These are phyloP conservation scores for Drosophila burlai DNA, from an alignment of 1,140 invertebrate species.

Conservation along the genomic window DNA sequence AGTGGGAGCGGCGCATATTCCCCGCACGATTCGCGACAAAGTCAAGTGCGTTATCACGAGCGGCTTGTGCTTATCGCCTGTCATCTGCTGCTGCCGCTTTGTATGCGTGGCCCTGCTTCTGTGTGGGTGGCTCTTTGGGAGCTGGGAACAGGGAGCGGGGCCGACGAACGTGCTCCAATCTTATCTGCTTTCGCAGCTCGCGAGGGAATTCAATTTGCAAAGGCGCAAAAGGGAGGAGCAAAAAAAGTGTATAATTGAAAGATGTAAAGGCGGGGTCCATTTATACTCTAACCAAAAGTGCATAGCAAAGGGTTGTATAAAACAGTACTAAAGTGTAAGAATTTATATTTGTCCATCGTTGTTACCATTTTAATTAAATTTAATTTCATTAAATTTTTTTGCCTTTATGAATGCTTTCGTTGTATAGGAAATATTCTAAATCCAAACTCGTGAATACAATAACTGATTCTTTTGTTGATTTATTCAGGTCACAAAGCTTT, in stretches of 20 bases:
- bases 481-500: background rate
- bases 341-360: background rate
- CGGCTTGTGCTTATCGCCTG: slow-evolving; percentile 63
- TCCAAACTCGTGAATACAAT: background rate
- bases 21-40: slow-evolving; percentile 36
- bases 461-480: background rate
- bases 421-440: background rate
- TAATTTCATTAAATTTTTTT: no score
- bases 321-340: background rate
- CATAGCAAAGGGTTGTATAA: background rate
- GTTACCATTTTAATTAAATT: background rate
- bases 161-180: slow-evolving; percentile 48
- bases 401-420: background rate
- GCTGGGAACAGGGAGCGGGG: slow-evolving; percentile 18
- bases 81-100: slow-evolving; percentile 60
- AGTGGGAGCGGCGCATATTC: slow-evolving; percentile 26
- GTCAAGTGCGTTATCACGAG: slow-evolving; percentile 73
- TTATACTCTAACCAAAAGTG: slow-evolving; percentile 17
- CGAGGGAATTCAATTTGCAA: slow-evolving; percentile 54
- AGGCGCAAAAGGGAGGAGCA: slow-evolving; percentile 25
- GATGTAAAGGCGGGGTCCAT: background rate
- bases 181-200: slow-evolving; percentile 45
- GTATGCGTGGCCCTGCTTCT: slow-evolving; percentile 53
- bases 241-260: slow-evolving; percentile 12
- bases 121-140: slow-evolving; percentile 31